Percentiles rank a stretch among this genome's conserved stretches.
phyloP scores from a whole-genome alignment of 2,113 vertebrate species.

The Suncus etruscus region DNA sequence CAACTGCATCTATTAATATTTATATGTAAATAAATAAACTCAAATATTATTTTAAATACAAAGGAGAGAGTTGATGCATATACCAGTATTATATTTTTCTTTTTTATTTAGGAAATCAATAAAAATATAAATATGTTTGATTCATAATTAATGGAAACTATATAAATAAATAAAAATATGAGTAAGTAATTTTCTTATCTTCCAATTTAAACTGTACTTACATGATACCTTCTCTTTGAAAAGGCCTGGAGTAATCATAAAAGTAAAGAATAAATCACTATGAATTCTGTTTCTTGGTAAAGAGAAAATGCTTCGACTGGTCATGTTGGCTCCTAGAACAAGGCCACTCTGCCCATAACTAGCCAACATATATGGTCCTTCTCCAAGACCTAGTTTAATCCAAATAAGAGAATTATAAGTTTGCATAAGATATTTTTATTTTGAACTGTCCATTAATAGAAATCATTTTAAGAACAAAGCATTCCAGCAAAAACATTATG shows the following conservation, averaged over 20 bases:
- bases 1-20: not conserved
- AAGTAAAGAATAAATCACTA: conserved; percentile 92
- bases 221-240: conserved; percentile 94
- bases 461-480: conserved; percentile 46
- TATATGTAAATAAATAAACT: conserved; percentile 22
- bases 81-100: not conserved
- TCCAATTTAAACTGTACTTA: conserved; percentile 87
- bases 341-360: conserved; percentile 91
- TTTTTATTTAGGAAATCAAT: not conserved
- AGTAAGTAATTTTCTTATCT: conserved; percentile 37
- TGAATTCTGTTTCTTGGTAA: conserved; percentile 87
- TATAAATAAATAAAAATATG: not conserved
- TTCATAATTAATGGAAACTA: conserved; percentile 2
- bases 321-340: conserved; percentile 94
- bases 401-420: conserved; percentile 49
- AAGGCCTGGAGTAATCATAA: conserved; percentile 96
- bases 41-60: conserved; percentile 18
- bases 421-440: conserved; percentile 9
- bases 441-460: not conserved
- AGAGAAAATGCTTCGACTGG: conserved; percentile 92
- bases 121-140: conserved; percentile 36
- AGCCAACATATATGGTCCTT: conserved; percentile 95
- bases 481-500: not conserved
- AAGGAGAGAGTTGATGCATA: not conserved
- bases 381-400: conserved; percentile 91